Evolutionary conservation across 2,797 vertebrate genomes (phyloP), one percentile per base, ranked within the genome.

Genomic region (Spinibarbus caldwelli): DNA sequence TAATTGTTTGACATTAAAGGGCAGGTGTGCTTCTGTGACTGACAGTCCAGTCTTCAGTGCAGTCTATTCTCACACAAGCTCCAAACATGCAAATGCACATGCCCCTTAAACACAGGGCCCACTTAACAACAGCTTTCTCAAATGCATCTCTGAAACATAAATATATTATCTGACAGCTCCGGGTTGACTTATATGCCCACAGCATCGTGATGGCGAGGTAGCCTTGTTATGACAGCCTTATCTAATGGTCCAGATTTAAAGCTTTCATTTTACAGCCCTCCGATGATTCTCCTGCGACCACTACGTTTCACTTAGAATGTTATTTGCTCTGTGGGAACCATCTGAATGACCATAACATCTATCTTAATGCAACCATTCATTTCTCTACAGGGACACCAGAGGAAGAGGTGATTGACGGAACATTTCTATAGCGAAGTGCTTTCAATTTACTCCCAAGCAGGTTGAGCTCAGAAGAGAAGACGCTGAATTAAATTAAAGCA

Each of bases 191-290:
- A 82, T 77, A 72, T 67, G 71, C 84, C 79, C 10, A 47, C 5
- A 79, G 67, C 49, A 31, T 73, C 38, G 67, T 90, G 78, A 90
- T 89, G 82, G 88, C 34, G 82, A 82, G 85, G 85, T 70, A 77
- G 82, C 86, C 70, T 87, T 73, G 83, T 71, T 89, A 81, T 83
- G 86, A 84, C 86, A 86, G 76, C 49, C 75, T 73, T 47, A 54
- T 77, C 41, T 87, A 87, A 87, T 87, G 85, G 87, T 87, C 90
- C 86, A 90, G 87, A 92, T 91, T 90, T 84, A 89, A 90, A 89
- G 88, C 82, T 85, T 92, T 91, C 83, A 83, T 86, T 84, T 88
- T 59, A 80, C 64, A 70, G 84, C 85, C 72, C 78, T 90, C 82
- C 43, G 41, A 75, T 72, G 81, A 89, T 84, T 88, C 87, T 91